A percentile compares a stretch with the other conserved stretches of the same genome.
These are phyloP conservation scores for Synaphobranchus kaupii DNA, from an alignment of 2,797 vertebrate species.

Conservation along the genomic window DNA sequence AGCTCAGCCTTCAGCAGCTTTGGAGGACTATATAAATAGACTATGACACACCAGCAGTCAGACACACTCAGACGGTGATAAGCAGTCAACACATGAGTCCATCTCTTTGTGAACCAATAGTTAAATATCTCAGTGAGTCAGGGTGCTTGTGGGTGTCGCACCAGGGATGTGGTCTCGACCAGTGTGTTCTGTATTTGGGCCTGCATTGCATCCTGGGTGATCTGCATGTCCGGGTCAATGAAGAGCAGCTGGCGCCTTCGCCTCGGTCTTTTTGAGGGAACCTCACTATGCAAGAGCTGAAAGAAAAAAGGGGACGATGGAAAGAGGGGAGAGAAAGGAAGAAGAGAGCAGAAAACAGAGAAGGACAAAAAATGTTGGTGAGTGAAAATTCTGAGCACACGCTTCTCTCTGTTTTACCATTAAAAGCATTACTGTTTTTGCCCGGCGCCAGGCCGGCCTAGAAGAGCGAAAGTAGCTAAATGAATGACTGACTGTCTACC, in stretches of 20 bases:
- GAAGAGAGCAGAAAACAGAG: neutral
- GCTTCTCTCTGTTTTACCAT: neutral
- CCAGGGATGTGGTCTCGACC: conserved; percentile 63
- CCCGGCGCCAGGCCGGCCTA: too few species aligned
- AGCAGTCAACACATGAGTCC: neutral
- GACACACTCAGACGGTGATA: neutral
- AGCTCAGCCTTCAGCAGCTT: neutral
- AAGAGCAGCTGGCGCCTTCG: conserved; percentile 71
- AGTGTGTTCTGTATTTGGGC: conserved; percentile 65
- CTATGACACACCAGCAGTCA: neutral
- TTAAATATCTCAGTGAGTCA: neutral
- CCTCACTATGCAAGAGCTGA: conserved; percentile 37
- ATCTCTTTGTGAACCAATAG: neutral
- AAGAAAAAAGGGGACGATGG: conserved; percentile 15
- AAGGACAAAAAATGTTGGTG: neutral
- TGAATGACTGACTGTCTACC: too few species aligned
- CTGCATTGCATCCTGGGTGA: conserved; percentile 67
- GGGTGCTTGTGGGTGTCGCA: conserved; percentile 36
- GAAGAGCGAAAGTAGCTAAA: too few species aligned
- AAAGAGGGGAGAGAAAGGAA: neutral
- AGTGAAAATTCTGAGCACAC: neutral
- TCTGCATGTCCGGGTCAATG: conserved; percentile 73
- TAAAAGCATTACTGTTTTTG: neutral
- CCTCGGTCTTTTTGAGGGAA: conserved; percentile 37
- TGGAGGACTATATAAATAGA: neutral